Evolutionary conservation across 2,888 invertebrate species (phyloP).

Genomic region (Chloroclystis v-ata): DNA sequence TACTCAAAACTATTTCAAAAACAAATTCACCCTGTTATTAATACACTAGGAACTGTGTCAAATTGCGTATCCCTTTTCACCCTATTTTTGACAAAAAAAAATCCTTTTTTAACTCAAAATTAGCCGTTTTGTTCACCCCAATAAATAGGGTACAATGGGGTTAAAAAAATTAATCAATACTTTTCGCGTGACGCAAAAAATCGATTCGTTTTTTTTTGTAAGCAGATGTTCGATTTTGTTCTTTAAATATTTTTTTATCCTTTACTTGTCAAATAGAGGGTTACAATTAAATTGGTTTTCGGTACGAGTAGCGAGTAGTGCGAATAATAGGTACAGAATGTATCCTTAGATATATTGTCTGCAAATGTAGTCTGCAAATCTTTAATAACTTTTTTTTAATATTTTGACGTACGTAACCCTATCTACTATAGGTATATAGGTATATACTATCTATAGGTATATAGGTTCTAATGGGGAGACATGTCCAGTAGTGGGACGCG

Average conservation of each 20-base stretch:
- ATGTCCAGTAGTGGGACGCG: too few relatives aligned
- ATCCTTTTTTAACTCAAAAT: conserved; percentile 26
- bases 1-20: neutral
- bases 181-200: conserved; percentile 28
- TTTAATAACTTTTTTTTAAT: too few relatives aligned
- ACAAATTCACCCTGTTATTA: conserved; percentile 3
- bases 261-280: neutral
- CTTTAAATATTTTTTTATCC: neutral
- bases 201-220: conserved; percentile 14
- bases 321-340: too few relatives aligned
- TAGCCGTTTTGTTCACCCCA: conserved; percentile 29
- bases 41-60: conserved; percentile 1
- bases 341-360: too few relatives aligned
- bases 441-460: too few relatives aligned
- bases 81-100: conserved; percentile 15
- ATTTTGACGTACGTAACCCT: too few relatives aligned
- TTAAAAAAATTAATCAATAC: conserved; percentile 28
- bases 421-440: too few relatives aligned
- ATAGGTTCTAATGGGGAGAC: too few relatives aligned
- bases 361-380: too few relatives aligned
- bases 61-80: conserved; percentile 7
- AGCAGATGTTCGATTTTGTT: conserved; percentile 12
- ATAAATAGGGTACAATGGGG: conserved; percentile 26
- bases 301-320: too few relatives aligned
- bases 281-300: too few relatives aligned